Base-by-base conservation (phyloP, 1,140 invertebrate species). In the Calephelis nemesis region DNA sequence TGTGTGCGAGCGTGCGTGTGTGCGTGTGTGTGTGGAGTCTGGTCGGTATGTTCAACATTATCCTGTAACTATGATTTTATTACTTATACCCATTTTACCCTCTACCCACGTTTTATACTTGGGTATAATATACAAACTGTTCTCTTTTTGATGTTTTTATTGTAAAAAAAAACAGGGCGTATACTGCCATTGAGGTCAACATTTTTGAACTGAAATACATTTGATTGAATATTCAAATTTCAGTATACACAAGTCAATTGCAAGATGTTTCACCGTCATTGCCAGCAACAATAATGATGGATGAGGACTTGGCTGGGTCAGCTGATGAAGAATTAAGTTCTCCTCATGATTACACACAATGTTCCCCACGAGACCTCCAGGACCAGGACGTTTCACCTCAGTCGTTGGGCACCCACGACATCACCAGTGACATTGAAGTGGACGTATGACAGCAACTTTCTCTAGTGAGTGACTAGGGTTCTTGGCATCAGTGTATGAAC, bases 211-310 rank as follows among this genome's bases (percentile, higher is more conserved):
- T 2, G 30, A 30, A 30, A 30, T 30, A 30, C 30, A 13, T 15
- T 9, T 54, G 5, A 54, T 19, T 13, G 13, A 45, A 66, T 12
- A 40, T 83, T 82, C 60, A 74, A 80, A 81, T 91, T 73, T 48
- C 84, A 92, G 91, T 92, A 15, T 92, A 88, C 63, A 45, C 42
- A 45, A 45, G 42, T 45, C 87, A 92, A 83, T 81, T 92, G 74
- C 87, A 90, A 84, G 88, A 92, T 73, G 83, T 92, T 19, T 90
- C 90, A 30, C 80, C 89, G 0, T 91, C 85, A 4, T 78, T 92
- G 50, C 91, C 91, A 0, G 87, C 90, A 0, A 78, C 89, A 11
- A 92, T 92, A 77, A 84, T 92, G 84, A 92, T 92, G 90, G 89
- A 91, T 49, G 91, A 92, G 52, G 89, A 92, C 3, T 63, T 85